A percentile compares a stretch with the other conserved stretches of the same genome.
phyloP scores from a whole-genome alignment of 1,140 invertebrate species.

The Hyposmocoma kahamanoa region DNA sequence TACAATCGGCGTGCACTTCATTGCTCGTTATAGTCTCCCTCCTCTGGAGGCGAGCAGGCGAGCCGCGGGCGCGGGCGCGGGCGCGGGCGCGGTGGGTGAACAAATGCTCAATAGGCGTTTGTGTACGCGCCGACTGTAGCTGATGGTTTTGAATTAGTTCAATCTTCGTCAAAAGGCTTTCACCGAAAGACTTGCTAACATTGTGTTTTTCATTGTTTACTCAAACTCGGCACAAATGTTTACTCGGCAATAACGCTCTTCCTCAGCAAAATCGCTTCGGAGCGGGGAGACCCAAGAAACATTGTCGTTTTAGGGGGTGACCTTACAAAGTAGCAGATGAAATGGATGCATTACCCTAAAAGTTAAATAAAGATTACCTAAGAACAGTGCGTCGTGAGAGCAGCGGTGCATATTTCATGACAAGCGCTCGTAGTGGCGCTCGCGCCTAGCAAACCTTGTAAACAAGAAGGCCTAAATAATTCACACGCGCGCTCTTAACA shows the following conservation, averaged over 20 bases:
- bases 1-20: neutral
- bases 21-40: neutral
- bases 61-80: too few relatives aligned
- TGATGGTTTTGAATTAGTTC: neutral
- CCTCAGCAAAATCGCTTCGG: too few relatives aligned
- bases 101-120: neutral
- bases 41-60: neutral
- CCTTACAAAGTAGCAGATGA: neutral
- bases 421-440: neutral
- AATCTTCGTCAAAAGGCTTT: neutral
- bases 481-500: neutral
- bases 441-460: neutral
- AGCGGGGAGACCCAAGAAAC: too few relatives aligned
- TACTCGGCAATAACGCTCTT: too few relatives aligned
- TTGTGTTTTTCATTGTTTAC: neutral
- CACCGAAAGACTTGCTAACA: neutral
- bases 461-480: neutral
- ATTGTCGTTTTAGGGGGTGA: neutral
- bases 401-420: neutral
- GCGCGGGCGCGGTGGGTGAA: neutral
- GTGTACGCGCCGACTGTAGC: neutral
- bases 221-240: too few relatives aligned
- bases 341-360: neutral
- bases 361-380: neutral
- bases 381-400: neutral